Conservation (phyloP, 2,113 vertebrate species). For the Isichthys henryi region DNA sequence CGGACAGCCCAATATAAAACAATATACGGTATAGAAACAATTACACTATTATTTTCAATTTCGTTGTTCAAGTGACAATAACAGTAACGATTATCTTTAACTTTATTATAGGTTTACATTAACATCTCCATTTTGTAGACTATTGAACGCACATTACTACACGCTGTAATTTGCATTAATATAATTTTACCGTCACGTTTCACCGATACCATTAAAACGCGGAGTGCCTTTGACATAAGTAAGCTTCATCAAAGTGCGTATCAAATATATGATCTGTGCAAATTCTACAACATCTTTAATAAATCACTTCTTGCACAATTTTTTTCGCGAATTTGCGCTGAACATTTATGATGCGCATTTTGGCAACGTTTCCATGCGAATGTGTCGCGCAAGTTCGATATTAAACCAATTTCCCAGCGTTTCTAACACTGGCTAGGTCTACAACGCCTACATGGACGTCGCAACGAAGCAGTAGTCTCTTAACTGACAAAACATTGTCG, state of each 20-base stretch:
- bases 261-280: neutral
- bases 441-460: neutral
- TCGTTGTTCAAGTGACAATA: too few species aligned
- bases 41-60: neutral
- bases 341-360: neutral
- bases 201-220: neutral
- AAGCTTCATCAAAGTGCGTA: neutral
- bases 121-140: neutral
- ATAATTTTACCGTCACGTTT: neutral
- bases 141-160: neutral
- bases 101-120: neutral
- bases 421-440: neutral
- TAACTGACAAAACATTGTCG: neutral
- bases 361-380: neutral
- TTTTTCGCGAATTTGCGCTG: neutral
- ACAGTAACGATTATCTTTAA: too few species aligned
- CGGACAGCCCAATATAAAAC: neutral
- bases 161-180: neutral
- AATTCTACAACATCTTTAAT: neutral
- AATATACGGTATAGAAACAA: neutral
- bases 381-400: neutral
- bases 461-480: neutral
- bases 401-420: neutral
- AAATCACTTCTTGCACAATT: neutral
- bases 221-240: neutral